phyloP scores from a whole-genome alignment of 2,888 invertebrate genomes.

The Baronia brevicornis region DNA sequence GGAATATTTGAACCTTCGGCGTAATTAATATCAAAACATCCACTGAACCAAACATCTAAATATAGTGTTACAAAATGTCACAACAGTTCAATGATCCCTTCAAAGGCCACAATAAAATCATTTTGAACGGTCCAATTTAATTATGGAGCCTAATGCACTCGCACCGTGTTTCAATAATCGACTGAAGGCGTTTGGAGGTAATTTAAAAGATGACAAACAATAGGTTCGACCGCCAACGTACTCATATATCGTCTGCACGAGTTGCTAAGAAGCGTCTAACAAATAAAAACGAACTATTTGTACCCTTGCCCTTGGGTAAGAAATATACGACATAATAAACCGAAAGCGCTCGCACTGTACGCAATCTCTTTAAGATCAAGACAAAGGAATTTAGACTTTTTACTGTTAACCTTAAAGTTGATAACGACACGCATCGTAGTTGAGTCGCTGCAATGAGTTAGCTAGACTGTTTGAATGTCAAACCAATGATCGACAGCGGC shows the following conservation, averaged over 20 bases:
- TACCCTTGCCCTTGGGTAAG: slow-evolving; percentile 66
- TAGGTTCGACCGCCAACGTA: slow-evolving; percentile 35
- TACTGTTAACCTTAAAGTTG: slow-evolving; percentile 21
- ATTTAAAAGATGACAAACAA: slow-evolving; percentile 37
- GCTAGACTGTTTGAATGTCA: slow-evolving; percentile 74
- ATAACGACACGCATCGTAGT: slow-evolving; percentile 21
- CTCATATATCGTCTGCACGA: slow-evolving; percentile 23
- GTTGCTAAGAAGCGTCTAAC: slow-evolving; percentile 47
- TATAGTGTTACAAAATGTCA: too few species aligned
- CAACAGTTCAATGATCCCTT: too few species aligned
- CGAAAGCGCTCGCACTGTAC: slow-evolving; percentile 45
- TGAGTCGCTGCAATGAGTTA: slow-evolving; percentile 58
- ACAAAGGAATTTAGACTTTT: slow-evolving; percentile 25
- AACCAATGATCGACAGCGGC: slow-evolving; percentile 69
- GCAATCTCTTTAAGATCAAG: slow-evolving; percentile 33
- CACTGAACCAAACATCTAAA: too few species aligned
- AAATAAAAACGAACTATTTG: slow-evolving; percentile 46
- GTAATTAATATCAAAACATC: too few species aligned
- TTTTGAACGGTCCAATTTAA: too few species aligned
- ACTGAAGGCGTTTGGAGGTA: too few species aligned
- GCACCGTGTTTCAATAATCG: background rate
- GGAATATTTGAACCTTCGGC: too few species aligned
- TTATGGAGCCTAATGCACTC: background rate
- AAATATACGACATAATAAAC: slow-evolving; percentile 56
- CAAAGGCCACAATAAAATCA: too few species aligned